These are phyloP conservation scores for Himalopsyche japonica DNA, from an alignment of 2,888 invertebrate genomes.

Conservation along the genomic window DNA sequence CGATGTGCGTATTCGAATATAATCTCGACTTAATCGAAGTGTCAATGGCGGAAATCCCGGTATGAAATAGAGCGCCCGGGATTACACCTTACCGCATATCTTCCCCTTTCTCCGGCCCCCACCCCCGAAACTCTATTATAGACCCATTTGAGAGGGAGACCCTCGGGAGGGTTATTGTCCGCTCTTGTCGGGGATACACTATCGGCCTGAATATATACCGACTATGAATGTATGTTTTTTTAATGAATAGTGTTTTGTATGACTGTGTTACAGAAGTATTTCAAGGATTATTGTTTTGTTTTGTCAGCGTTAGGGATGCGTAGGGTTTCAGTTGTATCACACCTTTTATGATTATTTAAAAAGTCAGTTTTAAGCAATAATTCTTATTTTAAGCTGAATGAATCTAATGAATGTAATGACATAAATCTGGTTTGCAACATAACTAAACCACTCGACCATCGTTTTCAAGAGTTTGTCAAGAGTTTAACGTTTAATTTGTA, in stretches of 20 bases:
- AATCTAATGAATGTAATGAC: no score
- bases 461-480: no score
- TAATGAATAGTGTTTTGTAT: neutral
- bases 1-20: neutral
- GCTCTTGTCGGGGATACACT: neutral
- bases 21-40: neutral
- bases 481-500: no score
- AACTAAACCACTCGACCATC: no score
- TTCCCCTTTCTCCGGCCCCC: neutral
- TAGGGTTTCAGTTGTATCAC: neutral
- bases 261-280: neutral
- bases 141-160: neutral
- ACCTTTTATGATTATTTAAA: no score
- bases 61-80: neutral
- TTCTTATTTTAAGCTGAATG: no score
- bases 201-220: neutral
- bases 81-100: neutral
- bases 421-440: no score
- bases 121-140: neutral
- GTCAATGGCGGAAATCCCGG: neutral
- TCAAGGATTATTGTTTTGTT: neutral
- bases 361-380: no score
- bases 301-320: neutral
- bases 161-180: neutral
- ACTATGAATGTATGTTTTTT: neutral